Conservation (phyloP, 2,113 vertebrate species). For the Oreochromis tanganicae region DNA sequence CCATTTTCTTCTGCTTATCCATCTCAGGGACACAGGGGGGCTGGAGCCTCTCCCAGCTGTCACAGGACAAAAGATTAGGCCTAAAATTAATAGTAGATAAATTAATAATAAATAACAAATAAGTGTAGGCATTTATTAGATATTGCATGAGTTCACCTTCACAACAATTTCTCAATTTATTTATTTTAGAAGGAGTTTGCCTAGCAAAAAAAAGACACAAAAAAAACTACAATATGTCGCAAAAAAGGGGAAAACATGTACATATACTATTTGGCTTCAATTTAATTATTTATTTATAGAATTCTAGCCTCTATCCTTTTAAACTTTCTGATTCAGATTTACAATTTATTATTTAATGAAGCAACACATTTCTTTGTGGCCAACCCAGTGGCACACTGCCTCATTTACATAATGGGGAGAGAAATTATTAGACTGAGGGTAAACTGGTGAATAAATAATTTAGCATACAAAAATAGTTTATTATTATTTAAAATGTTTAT, state of each 20-base stretch:
- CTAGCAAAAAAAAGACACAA: neutral
- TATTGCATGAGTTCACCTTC: neutral
- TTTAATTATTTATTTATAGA: neutral
- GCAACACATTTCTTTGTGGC: neutral
- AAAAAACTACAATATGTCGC: neutral
- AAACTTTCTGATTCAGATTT: neutral
- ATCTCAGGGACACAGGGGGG: neutral
- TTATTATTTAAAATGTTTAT: neutral
- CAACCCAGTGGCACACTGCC: neutral
- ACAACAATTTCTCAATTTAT: neutral
- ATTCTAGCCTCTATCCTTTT: neutral
- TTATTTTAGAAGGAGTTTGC: neutral
- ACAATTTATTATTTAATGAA: neutral
- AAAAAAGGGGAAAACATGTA: fast-evolving
- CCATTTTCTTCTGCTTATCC: neutral
- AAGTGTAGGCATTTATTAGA: neutral
- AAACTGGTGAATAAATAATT: neutral
- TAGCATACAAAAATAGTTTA: fast-evolving
- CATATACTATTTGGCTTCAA: neutral
- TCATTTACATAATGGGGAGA: neutral
- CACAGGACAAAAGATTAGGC: neutral
- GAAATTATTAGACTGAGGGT: neutral
- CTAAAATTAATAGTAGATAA: neutral
- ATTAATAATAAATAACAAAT: neutral
- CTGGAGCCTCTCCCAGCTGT: neutral